A percentile compares a stretch with the other conserved stretches of the same genome.
Evolutionary conservation across 2,113 vertebrate species (phyloP).

Genomic region (Lepisosteus osseus): DNA sequence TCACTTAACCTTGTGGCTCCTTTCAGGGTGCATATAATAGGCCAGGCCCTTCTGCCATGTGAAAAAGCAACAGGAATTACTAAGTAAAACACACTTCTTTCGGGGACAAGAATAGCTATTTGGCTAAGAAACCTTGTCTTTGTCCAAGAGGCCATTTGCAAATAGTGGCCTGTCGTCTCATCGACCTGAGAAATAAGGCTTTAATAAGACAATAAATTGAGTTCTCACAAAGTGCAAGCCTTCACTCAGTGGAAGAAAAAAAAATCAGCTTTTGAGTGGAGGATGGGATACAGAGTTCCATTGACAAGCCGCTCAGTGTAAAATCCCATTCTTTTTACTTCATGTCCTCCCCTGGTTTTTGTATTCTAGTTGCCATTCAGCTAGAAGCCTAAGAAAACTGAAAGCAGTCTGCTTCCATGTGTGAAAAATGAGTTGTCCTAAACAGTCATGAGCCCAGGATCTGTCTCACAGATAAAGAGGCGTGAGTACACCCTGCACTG

Average conservation of each 20-base stretch:
- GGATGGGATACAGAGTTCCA: slow-evolving; percentile 23
- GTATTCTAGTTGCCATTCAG: slow-evolving; percentile 50
- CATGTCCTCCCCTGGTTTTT: slow-evolving; percentile 46
- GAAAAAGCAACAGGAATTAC: slow-evolving; percentile 19
- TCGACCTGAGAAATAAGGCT: slow-evolving; percentile 45
- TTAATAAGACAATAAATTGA: slow-evolving; percentile 67
- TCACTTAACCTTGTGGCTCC: slow-evolving; percentile 51
- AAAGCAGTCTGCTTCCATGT: background rate
- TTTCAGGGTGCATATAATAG: slow-evolving; percentile 42
- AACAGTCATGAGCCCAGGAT: background rate
- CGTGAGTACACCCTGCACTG: slow-evolving; percentile 47
- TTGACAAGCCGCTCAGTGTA: slow-evolving; percentile 19
- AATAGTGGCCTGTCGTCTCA: slow-evolving; percentile 49
- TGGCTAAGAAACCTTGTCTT: slow-evolving; percentile 37
- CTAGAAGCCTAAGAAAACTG: background rate
- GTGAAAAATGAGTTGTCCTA: slow-evolving; percentile 20
- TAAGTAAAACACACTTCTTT: slow-evolving; percentile 19
- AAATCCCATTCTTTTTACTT: slow-evolving; percentile 4
- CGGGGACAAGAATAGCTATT: slow-evolving; percentile 17
- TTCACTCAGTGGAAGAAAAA: slow-evolving; percentile 36
- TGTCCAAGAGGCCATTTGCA: slow-evolving; percentile 54
- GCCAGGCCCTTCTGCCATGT: slow-evolving; percentile 33
- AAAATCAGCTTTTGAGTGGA: slow-evolving; percentile 11
- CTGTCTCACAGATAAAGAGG: slow-evolving; percentile 27
- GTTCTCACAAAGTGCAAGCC: slow-evolving; percentile 40